Percentiles rank a stretch among this genome's conserved stretches.
Conservation (phyloP, 1,140 invertebrate genomes). For the Sweltsa coloradensis region DNA sequence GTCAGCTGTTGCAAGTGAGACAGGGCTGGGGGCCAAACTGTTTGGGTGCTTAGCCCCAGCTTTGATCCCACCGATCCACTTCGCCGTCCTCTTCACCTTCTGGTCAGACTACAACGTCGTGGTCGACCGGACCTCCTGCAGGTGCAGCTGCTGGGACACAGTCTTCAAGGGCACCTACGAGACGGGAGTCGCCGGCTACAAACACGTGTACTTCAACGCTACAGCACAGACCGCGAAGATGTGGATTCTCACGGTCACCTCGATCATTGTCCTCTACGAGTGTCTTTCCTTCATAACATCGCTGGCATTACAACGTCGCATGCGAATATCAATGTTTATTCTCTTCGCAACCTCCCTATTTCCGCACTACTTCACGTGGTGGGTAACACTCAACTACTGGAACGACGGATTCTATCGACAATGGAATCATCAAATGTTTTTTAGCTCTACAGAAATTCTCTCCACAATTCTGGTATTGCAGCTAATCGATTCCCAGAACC, state of each 20-base stretch:
- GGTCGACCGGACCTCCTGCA: slow-evolving; percentile 52
- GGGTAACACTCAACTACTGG: slow-evolving; percentile 73
- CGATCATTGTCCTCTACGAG: slow-evolving; percentile 57
- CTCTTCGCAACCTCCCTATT: slow-evolving; percentile 58
- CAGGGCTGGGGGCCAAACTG: too few relatives aligned
- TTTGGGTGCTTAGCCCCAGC: slow-evolving; percentile 21
- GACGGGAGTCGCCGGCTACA: slow-evolving; percentile 57
- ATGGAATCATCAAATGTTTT: slow-evolving; percentile 62
- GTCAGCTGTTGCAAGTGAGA: too few relatives aligned
- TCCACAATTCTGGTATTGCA: slow-evolving; percentile 51
- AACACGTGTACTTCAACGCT: slow-evolving; percentile 75
- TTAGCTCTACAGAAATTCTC: slow-evolving; percentile 51
- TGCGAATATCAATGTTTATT: slow-evolving; percentile 54
- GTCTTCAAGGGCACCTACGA: slow-evolving; percentile 72
- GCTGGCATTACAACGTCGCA: slow-evolving; percentile 37
- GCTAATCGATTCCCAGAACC: slow-evolving; percentile 40
- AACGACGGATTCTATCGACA: slow-evolving; percentile 68
- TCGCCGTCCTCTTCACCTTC: slow-evolving; percentile 27
- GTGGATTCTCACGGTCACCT: slow-evolving; percentile 52
- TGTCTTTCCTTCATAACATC: slow-evolving; percentile 47
- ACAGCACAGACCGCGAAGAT: slow-evolving; percentile 63
- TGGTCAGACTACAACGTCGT: slow-evolving; percentile 33
- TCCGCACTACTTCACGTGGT: slow-evolving; percentile 76
- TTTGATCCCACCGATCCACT: slow-evolving; percentile 25
- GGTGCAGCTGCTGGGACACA: slow-evolving; percentile 71